These are phyloP conservation scores for Deilephila elpenor DNA, from an alignment of 2,888 invertebrate genomes.

Conservation along the genomic window DNA sequence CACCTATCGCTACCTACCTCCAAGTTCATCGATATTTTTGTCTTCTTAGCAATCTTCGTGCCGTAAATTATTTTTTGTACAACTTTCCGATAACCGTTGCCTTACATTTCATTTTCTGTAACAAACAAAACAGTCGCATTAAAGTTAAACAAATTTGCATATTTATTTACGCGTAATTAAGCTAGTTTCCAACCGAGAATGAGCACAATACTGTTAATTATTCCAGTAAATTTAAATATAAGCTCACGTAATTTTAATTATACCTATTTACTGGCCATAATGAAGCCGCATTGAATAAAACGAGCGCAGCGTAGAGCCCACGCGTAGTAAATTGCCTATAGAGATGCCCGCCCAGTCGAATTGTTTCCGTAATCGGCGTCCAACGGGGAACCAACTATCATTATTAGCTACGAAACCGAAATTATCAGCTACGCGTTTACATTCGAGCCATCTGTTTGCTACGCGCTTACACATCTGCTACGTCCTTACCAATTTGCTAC, in stretches of 20 bases:
- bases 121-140: slow-evolving; percentile 13
- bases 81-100: slow-evolving; percentile 6
- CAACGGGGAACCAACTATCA: background rate
- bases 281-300: slow-evolving; percentile 23
- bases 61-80: background rate
- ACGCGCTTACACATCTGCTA: background rate
- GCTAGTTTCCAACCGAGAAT: slow-evolving; percentile 22
- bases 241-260: slow-evolving; percentile 28
- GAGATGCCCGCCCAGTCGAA: slow-evolving; percentile 20
- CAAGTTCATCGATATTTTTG: background rate
- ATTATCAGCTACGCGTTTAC: background rate
- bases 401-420: slow-evolving; percentile 11
- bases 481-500: background rate
- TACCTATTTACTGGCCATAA: slow-evolving; percentile 22
- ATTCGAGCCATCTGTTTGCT: background rate
- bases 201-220: slow-evolving; percentile 25
- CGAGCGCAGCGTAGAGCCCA: slow-evolving; percentile 11
- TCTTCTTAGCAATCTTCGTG: background rate
- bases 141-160: slow-evolving; percentile 23
- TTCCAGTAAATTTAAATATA: slow-evolving; percentile 26
- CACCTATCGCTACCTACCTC: slow-evolving; percentile 34
- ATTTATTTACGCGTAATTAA: slow-evolving; percentile 25
- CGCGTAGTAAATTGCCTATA: slow-evolving; percentile 17
- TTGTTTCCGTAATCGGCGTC: background rate
- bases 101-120: slow-evolving; percentile 1